Evolutionary conservation across 2,113 vertebrate genomes (phyloP), one percentile per base, ranked within the genome.

Genomic region (Sylvilagus bachmani): DNA sequence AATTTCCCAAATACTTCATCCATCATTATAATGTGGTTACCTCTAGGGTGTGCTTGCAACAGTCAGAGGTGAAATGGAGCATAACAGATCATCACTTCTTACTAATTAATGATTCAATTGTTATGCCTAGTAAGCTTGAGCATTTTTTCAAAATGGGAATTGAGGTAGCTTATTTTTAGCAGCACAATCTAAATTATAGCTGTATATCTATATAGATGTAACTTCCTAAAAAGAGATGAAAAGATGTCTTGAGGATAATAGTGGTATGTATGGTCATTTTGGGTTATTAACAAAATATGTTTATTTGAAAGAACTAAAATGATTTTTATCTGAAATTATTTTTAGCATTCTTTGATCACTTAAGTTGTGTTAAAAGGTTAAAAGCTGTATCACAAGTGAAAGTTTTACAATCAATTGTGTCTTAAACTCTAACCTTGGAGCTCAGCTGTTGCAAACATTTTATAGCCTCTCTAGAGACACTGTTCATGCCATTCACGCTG

Each of bases 41-140:
- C 83, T 89, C 90, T 55, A 51, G 17, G 58, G 81, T 77, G 58
- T 94, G 66, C 84, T 96, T 96, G 93, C 75, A 90, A 86, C 10
- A 90, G 83, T 90, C 93, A 86, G 88, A 89, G 71, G 75, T 78
- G 87, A 97, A 96, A 87, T 86, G 86, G 49, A 67, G 79, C 86
- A 67, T 33, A 87, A 58, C 36, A 88, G 38, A 96, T 96, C n/a
- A 92, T 78, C 61, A 10, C 29, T 93, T 95, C 75, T 86, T 89
- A 81, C 58, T 94, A 96, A 96, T 91, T 95, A 85, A 96, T 83
- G n/a, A 73, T 91, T 92, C 90, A 90, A 66, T 84, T 89, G 53
- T 36, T 95, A 86, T 10, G 62, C 29, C 17, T 44, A 33, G 11
- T 53, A 86, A 96, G 17, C 27, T 88, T 69, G 12, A 82, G 24